phyloP scores from a whole-genome alignment of 2,888 invertebrate species.

The Teleiodes luculella region DNA sequence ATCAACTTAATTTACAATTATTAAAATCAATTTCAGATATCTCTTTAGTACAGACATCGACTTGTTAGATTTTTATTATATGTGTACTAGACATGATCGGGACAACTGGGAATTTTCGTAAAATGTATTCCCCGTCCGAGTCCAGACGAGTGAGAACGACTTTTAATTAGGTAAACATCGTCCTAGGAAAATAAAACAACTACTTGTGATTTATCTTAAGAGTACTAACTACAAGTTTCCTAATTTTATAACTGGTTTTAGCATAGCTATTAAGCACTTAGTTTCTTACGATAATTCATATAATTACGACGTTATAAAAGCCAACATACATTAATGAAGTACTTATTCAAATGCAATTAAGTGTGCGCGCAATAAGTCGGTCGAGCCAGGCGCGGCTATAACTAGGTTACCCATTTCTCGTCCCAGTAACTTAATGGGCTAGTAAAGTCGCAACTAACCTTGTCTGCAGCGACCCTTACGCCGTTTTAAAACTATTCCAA shows the following conservation, averaged over 20 bases:
- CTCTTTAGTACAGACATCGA: no score
- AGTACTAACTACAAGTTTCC: no score
- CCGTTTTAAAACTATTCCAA: conserved; percentile 48
- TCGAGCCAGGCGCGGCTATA: conserved; percentile 60
- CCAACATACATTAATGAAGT: conserved; percentile 17
- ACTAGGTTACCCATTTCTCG: conserved; percentile 74
- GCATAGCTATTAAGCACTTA: neutral
- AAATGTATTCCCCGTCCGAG: no score
- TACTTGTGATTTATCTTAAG: no score
- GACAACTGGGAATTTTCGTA: no score
- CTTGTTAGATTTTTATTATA: no score
- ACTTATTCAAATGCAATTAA: conserved; percentile 56
- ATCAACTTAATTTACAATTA: no score
- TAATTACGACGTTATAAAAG: conserved; percentile 1
- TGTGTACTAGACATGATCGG: no score
- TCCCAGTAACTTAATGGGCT: conserved; percentile 33
- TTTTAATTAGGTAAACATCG: no score
- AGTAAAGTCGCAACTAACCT: conserved; percentile 46
- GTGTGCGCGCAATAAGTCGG: conserved; percentile 45
- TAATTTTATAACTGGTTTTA: neutral
- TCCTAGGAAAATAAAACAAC: no score
- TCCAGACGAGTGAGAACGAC: no score
- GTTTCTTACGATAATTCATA: neutral
- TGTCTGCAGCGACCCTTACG: conserved; percentile 40
- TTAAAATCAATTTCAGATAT: no score